Evolutionary conservation across 1,140 invertebrate genomes (phyloP).

Genomic region (Andricus grossulariae): DNA sequence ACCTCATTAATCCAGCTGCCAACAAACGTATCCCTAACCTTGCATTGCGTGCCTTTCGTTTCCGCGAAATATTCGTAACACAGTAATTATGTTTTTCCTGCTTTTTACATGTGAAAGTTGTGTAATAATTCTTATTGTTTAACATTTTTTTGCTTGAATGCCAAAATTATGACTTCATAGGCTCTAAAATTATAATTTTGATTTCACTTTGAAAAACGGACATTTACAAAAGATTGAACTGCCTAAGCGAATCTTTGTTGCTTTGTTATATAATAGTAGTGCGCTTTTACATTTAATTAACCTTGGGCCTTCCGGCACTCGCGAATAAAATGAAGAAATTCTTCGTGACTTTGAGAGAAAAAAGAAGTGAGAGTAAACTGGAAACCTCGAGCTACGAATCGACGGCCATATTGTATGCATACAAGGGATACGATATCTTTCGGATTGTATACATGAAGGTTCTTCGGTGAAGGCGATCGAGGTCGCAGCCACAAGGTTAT

Average conservation of each 20-base stretch:
- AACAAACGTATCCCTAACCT: slow-evolving; percentile 30
- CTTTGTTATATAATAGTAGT: too few relatives aligned
- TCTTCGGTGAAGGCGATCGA: slow-evolving; percentile 71
- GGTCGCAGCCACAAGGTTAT: slow-evolving; percentile 71
- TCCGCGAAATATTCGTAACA: slow-evolving; percentile 19
- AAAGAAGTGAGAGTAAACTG: slow-evolving; percentile 28
- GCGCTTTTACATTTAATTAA: neutral
- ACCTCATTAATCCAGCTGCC: slow-evolving; percentile 28
- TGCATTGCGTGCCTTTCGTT: slow-evolving; percentile 28
- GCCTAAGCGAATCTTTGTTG: too few relatives aligned
- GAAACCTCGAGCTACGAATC: neutral
- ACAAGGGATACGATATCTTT: slow-evolving; percentile 54
- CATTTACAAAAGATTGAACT: too few relatives aligned
- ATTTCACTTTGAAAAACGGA: neutral
- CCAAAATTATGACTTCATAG: neutral
- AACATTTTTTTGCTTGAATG: neutral
- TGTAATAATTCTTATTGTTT: slow-evolving; percentile 1
- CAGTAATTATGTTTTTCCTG: neutral
- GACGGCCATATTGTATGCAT: slow-evolving; percentile 31
- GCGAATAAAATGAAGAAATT: slow-evolving; percentile 14
- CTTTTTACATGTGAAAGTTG: neutral
- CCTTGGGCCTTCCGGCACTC: slow-evolving; percentile 3
- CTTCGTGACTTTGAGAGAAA: slow-evolving; percentile 15
- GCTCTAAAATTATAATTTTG: neutral
- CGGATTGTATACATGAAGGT: slow-evolving; percentile 59